Percentiles rank a stretch among this genome's conserved stretches.
Evolutionary conservation across 1,140 invertebrate genomes (phyloP).

Genomic region (Sogatella furcifera): DNA sequence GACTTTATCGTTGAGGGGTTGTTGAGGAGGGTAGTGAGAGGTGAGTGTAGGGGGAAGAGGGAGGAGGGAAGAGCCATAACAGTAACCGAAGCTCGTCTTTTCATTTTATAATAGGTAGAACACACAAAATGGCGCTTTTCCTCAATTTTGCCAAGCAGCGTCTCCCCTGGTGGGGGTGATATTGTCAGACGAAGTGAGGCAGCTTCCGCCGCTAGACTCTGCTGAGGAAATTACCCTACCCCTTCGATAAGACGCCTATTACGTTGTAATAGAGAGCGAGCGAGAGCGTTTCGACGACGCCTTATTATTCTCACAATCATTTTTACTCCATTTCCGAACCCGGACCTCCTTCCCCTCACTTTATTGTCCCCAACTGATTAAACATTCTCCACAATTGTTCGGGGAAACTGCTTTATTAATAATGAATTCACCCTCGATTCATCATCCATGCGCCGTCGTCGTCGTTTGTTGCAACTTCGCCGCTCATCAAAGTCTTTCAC

Average conservation of each 20-base stretch:
- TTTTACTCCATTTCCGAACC: conserved; percentile 1
- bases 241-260: conserved; percentile 9
- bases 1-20: conserved; percentile 3
- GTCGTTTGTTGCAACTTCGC: too few species aligned
- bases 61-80: background rate
- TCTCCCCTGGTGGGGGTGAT: background rate
- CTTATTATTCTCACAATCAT: conserved; percentile 4
- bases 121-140: conserved; percentile 11
- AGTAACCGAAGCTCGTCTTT: conserved; percentile 8
- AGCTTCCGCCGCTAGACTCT: background rate
- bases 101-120: conserved; percentile 10
- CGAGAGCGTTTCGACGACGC: background rate
- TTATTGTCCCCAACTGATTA: conserved; percentile 3
- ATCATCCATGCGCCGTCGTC: background rate
- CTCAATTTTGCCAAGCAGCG: conserved; percentile 2
- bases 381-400: conserved; percentile 4
- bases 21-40: background rate
- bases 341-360: background rate
- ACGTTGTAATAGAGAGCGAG: background rate
- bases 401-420: conserved; percentile 4
- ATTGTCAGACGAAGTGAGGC: background rate
- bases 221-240: conserved; percentile 5
- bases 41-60: too few species aligned
- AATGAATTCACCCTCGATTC: conserved; percentile 1
- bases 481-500: too few species aligned